Evolutionary conservation across 1,140 invertebrate genomes (phyloP).

Genomic region (Pomacea maculata): DNA sequence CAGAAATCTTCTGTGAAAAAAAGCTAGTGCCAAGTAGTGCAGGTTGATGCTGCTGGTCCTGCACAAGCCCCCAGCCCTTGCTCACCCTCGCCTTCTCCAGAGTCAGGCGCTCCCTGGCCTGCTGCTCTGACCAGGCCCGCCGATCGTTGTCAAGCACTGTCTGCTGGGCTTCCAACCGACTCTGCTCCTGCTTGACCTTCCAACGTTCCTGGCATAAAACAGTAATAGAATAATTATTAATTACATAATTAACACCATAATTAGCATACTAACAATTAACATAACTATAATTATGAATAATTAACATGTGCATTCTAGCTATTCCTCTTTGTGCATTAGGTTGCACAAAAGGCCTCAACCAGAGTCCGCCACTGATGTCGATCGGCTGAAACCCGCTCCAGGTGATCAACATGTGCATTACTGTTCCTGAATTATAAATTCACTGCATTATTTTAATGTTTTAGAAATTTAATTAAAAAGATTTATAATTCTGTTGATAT

Average conservation of each 20-base stretch:
- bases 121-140: slow-evolving; percentile 53
- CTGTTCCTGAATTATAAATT: background rate
- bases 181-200: slow-evolving; percentile 62
- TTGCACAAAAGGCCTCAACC: too few relatives aligned
- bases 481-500: background rate
- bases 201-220: slow-evolving; percentile 53
- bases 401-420: background rate
- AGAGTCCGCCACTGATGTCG: too few relatives aligned
- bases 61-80: background rate
- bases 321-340: too few relatives aligned
- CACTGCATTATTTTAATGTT: background rate
- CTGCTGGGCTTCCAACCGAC: slow-evolving; percentile 50
- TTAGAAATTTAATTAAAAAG: background rate
- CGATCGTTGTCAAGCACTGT: slow-evolving; percentile 55
- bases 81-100: slow-evolving; percentile 58
- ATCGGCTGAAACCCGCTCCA: too few relatives aligned
- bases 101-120: slow-evolving; percentile 51
- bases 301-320: background rate
- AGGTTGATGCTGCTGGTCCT: background rate
- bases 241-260: background rate
- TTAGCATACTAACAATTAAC: background rate
- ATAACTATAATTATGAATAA: background rate
- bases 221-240: background rate
- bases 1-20: background rate
- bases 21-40: background rate